Percentiles rank a stretch among this genome's conserved stretches.
These are phyloP conservation scores for Pagrus major DNA, from an alignment of 2,113 vertebrate species.

Conservation along the genomic window DNA sequence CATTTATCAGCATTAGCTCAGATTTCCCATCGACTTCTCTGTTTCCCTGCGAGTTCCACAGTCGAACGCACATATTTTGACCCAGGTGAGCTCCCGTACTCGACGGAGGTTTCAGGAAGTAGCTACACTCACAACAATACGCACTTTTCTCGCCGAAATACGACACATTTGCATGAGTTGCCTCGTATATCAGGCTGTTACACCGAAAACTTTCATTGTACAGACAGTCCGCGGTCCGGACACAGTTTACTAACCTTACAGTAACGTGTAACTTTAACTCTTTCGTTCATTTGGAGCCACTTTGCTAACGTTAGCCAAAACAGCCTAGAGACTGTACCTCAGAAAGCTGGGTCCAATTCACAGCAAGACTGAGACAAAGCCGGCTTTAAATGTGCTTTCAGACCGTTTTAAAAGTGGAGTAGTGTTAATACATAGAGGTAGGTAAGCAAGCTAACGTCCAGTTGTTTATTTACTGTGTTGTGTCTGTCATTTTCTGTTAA, in stretches of 20 bases:
- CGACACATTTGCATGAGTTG: not conserved
- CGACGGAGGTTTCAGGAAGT: constrained; percentile 36
- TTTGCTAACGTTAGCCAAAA: constrained; percentile 30
- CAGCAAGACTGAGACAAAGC: not conserved
- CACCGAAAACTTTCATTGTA: not conserved
- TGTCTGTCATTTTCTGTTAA: not conserved
- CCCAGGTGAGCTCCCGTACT: constrained; percentile 34
- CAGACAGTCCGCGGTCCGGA: not conserved
- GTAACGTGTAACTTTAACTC: too few species aligned
- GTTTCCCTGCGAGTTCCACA: not conserved
- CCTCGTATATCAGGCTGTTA: fast-evolving
- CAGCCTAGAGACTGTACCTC: constrained; percentile 15
- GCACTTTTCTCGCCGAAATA: not conserved
- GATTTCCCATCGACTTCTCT: too few species aligned
- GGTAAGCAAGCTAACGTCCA: not conserved
- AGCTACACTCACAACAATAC: constrained; percentile 13
- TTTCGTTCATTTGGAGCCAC: not conserved
- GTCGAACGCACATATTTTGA: not conserved
- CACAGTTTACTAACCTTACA: not conserved
- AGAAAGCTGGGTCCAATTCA: not conserved
- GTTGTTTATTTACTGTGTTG: not conserved
- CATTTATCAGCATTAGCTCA: too few species aligned
- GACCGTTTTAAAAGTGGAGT: not conserved
- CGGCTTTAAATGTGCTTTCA: not conserved
- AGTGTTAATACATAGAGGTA: not conserved